Base-by-base conservation (phyloP, 2,113 vertebrate genomes). In the Paramisgurnus dabryanus region DNA sequence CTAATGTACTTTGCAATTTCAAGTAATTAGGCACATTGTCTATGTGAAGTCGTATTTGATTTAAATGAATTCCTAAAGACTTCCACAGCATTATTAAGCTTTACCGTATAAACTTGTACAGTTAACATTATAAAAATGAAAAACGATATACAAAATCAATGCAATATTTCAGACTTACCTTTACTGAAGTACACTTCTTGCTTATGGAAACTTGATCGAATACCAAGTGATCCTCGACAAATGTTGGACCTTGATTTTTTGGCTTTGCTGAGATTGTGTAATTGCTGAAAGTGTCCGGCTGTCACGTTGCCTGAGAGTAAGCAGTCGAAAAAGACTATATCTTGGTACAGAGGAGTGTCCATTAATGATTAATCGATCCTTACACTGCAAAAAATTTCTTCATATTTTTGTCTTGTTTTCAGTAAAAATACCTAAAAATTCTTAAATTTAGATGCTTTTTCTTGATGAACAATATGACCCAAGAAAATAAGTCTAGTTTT, bases 361-460 rank as follows among this genome's bases (percentile, higher is more conserved):
- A 86, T 87, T 93, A 93, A 93, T 93, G 63, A 93, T 92, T 93
- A 86, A 92, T 84, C 88, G 80, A 18, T 71, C 47, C 13, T 78
- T n/a, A 34, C 27, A 27, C 27, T 27, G 27, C 27, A 27, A 27
- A 27, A 27, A n/a, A n/a, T n/a, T n/a, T n/a, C n/a, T n/a, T n/a
- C n/a, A n/a, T n/a, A n/a, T n/a, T n/a, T n/a, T n/a, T n/a, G n/a
- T n/a, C n/a, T n/a, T n/a, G n/a, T n/a, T n/a, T n/a, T n/a, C n/a
- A n/a, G n/a, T n/a, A n/a, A n/a, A n/a, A n/a, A n/a, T n/a, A n/a
- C n/a, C n/a, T n/a, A n/a, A n/a, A n/a, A n/a, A n/a, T n/a, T n/a
- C n/a, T n/a, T n/a, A n/a, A n/a, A n/a, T n/a, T n/a, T n/a, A n/a
- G n/a, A n/a, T n/a, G n/a, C n/a, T n/a, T n/a, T n/a, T n/a, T n/a